phyloP scores from a whole-genome alignment of 2,888 invertebrate species.

The Drosophila greeni region DNA sequence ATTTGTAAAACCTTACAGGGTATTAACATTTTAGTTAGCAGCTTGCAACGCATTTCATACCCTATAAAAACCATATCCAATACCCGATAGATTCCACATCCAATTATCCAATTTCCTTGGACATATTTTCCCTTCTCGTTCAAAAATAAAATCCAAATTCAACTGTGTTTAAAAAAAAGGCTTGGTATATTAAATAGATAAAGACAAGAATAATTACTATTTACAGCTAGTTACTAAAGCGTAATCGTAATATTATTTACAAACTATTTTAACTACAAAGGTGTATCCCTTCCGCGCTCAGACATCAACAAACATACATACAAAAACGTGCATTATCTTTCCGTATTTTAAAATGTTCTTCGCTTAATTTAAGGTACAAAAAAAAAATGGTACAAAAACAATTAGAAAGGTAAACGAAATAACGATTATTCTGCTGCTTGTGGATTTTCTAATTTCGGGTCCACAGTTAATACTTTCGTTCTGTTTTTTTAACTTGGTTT shows the following conservation, averaged over 20 bases:
- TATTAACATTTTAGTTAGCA: too few relatives aligned
- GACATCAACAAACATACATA: conserved; percentile 27
- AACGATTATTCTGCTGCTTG: conserved; percentile 15
- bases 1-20: too few relatives aligned
- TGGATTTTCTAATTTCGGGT: too few relatives aligned
- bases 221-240: conserved; percentile 35
- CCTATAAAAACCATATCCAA: too few relatives aligned
- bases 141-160: conserved; percentile 2
- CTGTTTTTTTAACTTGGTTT: not conserved
- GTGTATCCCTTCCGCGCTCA: conserved; percentile 6
- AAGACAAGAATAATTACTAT: conserved; percentile 28
- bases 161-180: conserved; percentile 27
- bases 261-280: conserved; percentile 37
- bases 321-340: conserved; percentile 19
- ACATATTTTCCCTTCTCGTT: too few relatives aligned
- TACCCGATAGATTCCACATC: too few relatives aligned
- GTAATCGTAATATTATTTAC: conserved; percentile 37
- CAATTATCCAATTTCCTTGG: too few relatives aligned
- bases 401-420: conserved; percentile 6
- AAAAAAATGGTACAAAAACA: conserved; percentile 7
- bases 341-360: not conserved
- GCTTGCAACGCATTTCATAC: too few relatives aligned
- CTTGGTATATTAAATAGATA: conserved; percentile 36
- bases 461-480: conserved; percentile 40
- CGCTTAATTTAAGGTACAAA: not conserved